phyloP scores from a whole-genome alignment of 2,797 vertebrate species.

The Silurus aristotelis region DNA sequence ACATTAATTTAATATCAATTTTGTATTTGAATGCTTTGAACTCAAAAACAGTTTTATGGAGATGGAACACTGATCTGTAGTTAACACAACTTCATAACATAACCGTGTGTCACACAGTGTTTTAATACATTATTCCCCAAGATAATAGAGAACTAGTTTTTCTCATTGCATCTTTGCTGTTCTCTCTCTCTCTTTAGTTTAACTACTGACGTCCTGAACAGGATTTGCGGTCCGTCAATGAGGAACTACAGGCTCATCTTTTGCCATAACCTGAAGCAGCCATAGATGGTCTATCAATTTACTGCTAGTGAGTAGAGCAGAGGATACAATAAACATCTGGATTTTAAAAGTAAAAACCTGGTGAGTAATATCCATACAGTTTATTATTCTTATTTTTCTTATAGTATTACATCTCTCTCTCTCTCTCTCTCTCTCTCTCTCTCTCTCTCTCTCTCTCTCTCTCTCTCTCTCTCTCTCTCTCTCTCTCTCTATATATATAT shows the following conservation, averaged over 20 bases:
- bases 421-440: too few species aligned
- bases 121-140: background rate
- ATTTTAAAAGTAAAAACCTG: constrained; percentile 91
- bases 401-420: too few species aligned
- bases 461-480: too few species aligned
- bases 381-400: background rate
- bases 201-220: constrained; percentile 93
- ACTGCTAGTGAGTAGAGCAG: constrained; percentile 89
- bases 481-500: too few species aligned
- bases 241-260: constrained; percentile 99
- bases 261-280: constrained; percentile 99
- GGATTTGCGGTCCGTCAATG: constrained; percentile 99
- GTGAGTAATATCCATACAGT: constrained; percentile 68
- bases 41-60: background rate
- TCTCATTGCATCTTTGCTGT: constrained; percentile 13
- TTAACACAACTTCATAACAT: background rate
- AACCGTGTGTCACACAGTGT: too few species aligned
- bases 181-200: constrained; percentile 66
- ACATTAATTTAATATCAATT: background rate
- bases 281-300: constrained; percentile 93
- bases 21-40: background rate
- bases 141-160: background rate
- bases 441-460: too few species aligned
- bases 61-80: background rate
- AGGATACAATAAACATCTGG: constrained; percentile 82